Base-by-base conservation (phyloP, 2,113 vertebrate species). In the Spea multiplicata region DNA sequence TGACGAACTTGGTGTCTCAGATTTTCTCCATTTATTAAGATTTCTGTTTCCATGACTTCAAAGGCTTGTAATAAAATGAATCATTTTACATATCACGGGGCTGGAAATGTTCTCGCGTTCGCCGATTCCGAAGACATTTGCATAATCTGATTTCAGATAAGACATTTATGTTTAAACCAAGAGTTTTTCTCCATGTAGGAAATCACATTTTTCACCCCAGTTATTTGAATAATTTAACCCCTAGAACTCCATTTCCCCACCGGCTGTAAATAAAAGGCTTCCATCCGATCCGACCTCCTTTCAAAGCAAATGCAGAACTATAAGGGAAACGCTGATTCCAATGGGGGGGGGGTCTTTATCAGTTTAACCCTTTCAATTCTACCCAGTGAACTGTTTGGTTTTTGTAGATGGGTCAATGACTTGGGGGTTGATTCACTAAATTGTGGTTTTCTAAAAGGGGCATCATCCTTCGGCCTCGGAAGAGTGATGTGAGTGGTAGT, bases 11-110 rank as follows among this genome's bases (percentile, higher is more conserved):
- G 74, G 84, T 71, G 45, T 86, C 55, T 81, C 53, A 83, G 79
- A 1, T 84, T 81, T 85, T 84, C 82, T 84, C 52, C 62, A 30
- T 86, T 86, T 86, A 80, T 83, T 66, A 72, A 83, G 64, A 80
- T 84, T 77, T 84, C 82, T 17, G 90, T 90, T 90, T 84, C 89
- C 80, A 89, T 90, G 87, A 88, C 86, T 90, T 87, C 89, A 71
- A 76, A 83, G 64, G 77, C 82, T 84, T 85, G 86, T 84, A 72
- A 78, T 78, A 84, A 85, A 88, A 88, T 86, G 81, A 84, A 80
- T 82, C 70, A 84, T 84, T 84, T 77, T 45, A 30, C 73, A 65
- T 76, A 81, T 80, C 84, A 81, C 83, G 84, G 83, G 82, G 81
- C 82, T 81, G 81, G 81, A 84, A 83, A 76, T 83, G 72, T 62